Evolutionary conservation across 2,113 vertebrate genomes (phyloP), one percentile per base, ranked within the genome.

Genomic region (Sapajus apella): DNA sequence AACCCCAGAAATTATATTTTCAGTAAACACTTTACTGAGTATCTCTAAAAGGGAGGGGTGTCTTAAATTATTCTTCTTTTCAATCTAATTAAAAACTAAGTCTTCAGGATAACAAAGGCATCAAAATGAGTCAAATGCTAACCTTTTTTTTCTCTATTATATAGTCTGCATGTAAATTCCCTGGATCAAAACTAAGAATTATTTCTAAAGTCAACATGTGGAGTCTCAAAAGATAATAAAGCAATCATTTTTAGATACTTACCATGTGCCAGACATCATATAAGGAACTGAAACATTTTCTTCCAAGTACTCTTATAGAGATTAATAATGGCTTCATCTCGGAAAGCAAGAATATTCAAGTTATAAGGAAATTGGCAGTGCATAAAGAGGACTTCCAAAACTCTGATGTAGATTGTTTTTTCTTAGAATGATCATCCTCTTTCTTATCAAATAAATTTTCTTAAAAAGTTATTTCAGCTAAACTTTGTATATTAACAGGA

Each of bases 61-160:
- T 95, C 43, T 97, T 92, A 61, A 95, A 76, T 56, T 81, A 20
- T 87, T 92, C 50, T 55, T 90, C 72, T 32, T 96, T 94, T 90
- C 7, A 85, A 68, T 10, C 9, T 83, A 64, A 68, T 94, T 89
- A 77, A 87, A 94, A 87, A 37, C 37, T n/a, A 96, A 55, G 25
- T 73, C 68, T 96, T 95, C 50, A 84, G 73, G 50, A 89, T 93
- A 90, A 79, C 55, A 87, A 92, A 91, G 73, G 30, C 40, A 89
- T 73, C 25, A 88, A 91, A 92, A 96, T 66, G 23, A 90, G 37
- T 85, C 81, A 81, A 86, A 91, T 75, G 37, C 61, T 83, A 93
- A 82, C 17, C 18, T 87, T 91, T 80, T 30, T 18, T 72, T 83
- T 93, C 55, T 75, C 27, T 66, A 30, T 77, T 56, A 93, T 80